Evolutionary conservation across 2,888 invertebrate genomes (phyloP).

Genomic region (Lymantria monacha): DNA sequence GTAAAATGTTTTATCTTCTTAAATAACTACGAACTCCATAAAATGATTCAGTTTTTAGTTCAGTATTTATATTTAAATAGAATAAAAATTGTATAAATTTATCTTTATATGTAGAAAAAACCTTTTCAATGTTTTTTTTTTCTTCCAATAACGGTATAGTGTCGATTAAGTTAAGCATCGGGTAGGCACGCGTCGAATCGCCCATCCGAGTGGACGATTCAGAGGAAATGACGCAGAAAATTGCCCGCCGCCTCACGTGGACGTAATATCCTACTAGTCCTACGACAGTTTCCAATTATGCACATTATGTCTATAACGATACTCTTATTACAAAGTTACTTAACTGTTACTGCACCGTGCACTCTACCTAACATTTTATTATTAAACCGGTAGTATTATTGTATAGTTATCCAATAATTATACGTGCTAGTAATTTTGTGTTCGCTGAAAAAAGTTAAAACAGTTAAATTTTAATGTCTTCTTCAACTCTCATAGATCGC

Average conservation of each 20-base stretch:
- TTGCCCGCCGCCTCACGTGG: slow-evolving; percentile 75
- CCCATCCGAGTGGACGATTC: slow-evolving; percentile 63
- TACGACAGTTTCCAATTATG: slow-evolving; percentile 78
- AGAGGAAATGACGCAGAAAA: slow-evolving; percentile 80
- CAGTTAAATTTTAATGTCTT: background rate
- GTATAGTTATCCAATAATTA: no score
- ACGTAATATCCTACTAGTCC: slow-evolving; percentile 79
- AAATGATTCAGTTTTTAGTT: no score
- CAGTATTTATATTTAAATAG: no score
- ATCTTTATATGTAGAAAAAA: background rate
- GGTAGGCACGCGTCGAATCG: slow-evolving; percentile 53
- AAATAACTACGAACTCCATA: no score
- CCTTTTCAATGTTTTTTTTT: background rate
- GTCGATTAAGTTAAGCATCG: slow-evolving; percentile 58
- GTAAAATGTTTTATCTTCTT: no score
- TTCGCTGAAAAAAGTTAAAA: background rate
- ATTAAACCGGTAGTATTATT: no score
- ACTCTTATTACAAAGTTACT: slow-evolving; percentile 58
- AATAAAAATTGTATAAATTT: no score
- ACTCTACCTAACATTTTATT: slow-evolving; percentile 8
- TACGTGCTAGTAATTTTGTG: background rate
- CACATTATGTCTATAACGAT: slow-evolving; percentile 70
- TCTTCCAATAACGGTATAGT: slow-evolving; percentile 23
- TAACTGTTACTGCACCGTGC: slow-evolving; percentile 33
- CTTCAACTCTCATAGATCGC: no score